Base-by-base conservation (phyloP, 2,797 vertebrate species). In the Oceanodroma leucorhoa region DNA sequence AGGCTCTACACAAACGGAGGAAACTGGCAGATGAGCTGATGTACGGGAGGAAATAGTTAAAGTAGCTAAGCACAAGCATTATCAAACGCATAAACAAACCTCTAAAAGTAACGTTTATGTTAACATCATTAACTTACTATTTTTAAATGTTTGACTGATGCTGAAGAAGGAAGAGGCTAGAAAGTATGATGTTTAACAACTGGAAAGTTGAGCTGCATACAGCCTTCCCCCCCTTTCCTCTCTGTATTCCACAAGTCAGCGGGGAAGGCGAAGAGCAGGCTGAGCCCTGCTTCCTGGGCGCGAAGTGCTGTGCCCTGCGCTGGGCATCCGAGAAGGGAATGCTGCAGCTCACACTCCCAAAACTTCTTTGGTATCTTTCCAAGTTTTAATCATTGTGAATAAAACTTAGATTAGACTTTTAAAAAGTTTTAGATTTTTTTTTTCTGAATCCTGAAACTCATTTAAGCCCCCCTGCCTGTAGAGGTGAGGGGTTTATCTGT, bases 1-100 rank as follows among this genome's bases (percentile, higher is more conserved):
- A 81, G 73, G 14, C 62, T 67, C 40, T 80, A 29, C 40, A 41
- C 18, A 86, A 86, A 61, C 48, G 69, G 91, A 89, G 88, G 90
- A 96, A 95, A 43, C 67, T 32, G 71, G 34, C 61, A 93, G 81
- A 80, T 85, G 92, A 95, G 30, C 60, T 86, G n/a, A 11, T 80
- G 41, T 93, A 30, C 9, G 4, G 76, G 87, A 97, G 91, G 84
- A 96, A 94, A 91, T 43, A 83, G 82, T 96, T 95, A 76, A 91
- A 95, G 53, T 32, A 72, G 55, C 75, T 64, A 40, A 93, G 64
- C 53, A 32, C 32, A 60, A 80, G 67, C 27, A 5, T 36, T 89
- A 53, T 61, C 83, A 83, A 92, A 85, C 2, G 23, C 38, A 26
- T 34, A 82, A 93, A 83, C 71, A 93, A 67, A 78, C 72, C 11